Percentiles rank a stretch among this genome's conserved stretches.
These are phyloP conservation scores for Lerema accius DNA, from an alignment of 1,140 invertebrate genomes.

Conservation along the genomic window DNA sequence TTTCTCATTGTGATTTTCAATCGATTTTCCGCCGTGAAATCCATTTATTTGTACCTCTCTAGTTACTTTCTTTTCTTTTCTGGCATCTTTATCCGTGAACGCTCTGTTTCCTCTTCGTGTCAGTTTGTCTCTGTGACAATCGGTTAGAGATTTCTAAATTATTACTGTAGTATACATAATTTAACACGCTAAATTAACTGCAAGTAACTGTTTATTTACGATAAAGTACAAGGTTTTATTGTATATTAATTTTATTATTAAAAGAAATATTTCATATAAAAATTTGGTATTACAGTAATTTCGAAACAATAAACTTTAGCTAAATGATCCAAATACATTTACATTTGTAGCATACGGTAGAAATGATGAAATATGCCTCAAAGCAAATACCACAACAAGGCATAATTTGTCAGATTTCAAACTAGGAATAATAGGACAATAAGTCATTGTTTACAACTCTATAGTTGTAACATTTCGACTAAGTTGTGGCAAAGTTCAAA, in stretches of 20 bases:
- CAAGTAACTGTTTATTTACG: too few species aligned
- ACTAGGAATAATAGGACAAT: slow-evolving; percentile 47
- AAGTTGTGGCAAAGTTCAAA: slow-evolving; percentile 54
- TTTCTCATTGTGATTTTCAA: slow-evolving; percentile 36
- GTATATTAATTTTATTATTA: too few species aligned
- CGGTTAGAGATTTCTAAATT: too few species aligned
- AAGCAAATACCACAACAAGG: slow-evolving; percentile 31
- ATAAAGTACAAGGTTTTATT: too few species aligned
- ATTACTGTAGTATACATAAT: too few species aligned
- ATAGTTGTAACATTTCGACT: slow-evolving; percentile 49
- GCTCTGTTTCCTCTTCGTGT: slow-evolving; percentile 20
- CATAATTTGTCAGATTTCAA: slow-evolving; percentile 28
- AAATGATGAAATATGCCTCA: slow-evolving; percentile 29
- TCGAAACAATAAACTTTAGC: too few species aligned
- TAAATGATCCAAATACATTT: slow-evolving; percentile 2
- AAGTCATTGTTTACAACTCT: slow-evolving; percentile 56
- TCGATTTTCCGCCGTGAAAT: slow-evolving; percentile 53
- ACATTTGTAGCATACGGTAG: not conserved
- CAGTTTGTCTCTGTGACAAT: slow-evolving; percentile 24
- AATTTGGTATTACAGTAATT: slow-evolving; percentile 8
- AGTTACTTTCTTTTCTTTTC: slow-evolving; percentile 48
- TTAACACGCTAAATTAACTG: too few species aligned
- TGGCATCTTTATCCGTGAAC: slow-evolving; percentile 29
- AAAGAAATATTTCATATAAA: slow-evolving; percentile 2
- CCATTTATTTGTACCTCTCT: slow-evolving; percentile 43